Conservation (phyloP, 2,113 vertebrate species). For the Dipodomys stephensi region DNA sequence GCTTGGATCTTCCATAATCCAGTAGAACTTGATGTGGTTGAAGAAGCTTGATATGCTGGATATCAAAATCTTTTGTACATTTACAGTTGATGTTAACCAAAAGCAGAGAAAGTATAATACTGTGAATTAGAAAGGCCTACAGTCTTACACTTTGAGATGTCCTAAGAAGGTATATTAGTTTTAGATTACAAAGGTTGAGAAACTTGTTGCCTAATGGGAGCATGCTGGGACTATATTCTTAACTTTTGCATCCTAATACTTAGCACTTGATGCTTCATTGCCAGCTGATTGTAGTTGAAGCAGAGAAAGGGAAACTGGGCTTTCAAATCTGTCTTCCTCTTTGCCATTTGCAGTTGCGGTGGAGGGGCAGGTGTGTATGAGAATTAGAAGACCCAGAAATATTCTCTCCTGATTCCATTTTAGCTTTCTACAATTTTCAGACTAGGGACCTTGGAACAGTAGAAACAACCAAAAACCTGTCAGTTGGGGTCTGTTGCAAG, state of each 20-base stretch:
- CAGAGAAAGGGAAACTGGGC: neutral
- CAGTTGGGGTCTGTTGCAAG: neutral
- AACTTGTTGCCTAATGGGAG: slow-evolving; percentile 13
- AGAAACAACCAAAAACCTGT: neutral
- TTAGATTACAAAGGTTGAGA: slow-evolving; percentile 7
- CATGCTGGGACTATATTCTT: neutral
- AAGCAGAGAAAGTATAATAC: neutral
- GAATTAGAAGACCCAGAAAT: neutral
- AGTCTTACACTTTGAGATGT: neutral
- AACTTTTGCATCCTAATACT: neutral
- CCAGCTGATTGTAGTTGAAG: neutral
- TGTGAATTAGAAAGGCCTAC: neutral
- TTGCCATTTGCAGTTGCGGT: neutral
- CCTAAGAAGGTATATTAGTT: neutral
- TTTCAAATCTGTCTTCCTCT: neutral
- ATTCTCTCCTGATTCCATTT: slow-evolving; percentile 9
- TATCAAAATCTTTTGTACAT: slow-evolving; percentile 25
- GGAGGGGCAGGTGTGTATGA: neutral
- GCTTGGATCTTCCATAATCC: neutral
- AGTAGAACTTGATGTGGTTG: neutral
- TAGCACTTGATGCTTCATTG: neutral
- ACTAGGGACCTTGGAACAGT: neutral
- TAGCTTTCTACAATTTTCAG: neutral
- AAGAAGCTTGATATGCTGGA: neutral
- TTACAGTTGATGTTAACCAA: neutral